Evolutionary conservation across 2,888 invertebrate species (phyloP).

Genomic region (Mechanitis messenoides): DNA sequence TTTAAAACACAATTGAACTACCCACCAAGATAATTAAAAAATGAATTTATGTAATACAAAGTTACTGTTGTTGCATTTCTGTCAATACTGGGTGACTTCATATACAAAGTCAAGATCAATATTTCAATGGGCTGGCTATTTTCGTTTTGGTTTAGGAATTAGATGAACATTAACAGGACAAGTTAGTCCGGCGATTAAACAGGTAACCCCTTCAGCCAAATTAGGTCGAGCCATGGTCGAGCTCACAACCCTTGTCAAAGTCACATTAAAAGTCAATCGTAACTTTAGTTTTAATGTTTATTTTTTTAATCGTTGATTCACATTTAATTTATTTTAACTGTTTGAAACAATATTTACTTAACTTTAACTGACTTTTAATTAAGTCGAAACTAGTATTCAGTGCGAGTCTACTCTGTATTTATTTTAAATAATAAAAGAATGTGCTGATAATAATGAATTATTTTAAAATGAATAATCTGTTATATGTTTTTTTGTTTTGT

Average conservation of each 20-base stretch:
- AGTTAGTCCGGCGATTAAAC: conserved; percentile 29
- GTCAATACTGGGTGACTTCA: background rate
- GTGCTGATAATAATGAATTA: no score
- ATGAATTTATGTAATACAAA: no score
- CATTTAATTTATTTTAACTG: background rate
- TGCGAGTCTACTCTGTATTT: no score
- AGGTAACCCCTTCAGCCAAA: conserved; percentile 29
- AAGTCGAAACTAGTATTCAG: background rate
- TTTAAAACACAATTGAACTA: no score
- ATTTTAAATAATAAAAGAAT: no score
- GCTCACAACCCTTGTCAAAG: conserved; percentile 30
- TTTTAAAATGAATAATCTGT: no score
- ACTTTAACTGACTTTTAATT: background rate
- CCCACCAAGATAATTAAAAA: no score
- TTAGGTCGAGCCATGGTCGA: conserved; percentile 30
- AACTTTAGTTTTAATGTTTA: conserved; percentile 6
- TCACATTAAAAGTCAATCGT: conserved; percentile 31
- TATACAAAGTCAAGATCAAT: conserved; percentile 7
- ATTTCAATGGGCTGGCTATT: conserved; percentile 21
- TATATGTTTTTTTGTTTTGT: no score
- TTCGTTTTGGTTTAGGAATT: conserved; percentile 23
- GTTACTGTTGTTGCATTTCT: background rate
- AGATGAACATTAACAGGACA: conserved; percentile 28
- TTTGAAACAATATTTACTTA: background rate
- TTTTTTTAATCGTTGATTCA: background rate